These are phyloP conservation scores for Dinomys branickii DNA, from an alignment of 2,113 vertebrate genomes.

Conservation along the genomic window DNA sequence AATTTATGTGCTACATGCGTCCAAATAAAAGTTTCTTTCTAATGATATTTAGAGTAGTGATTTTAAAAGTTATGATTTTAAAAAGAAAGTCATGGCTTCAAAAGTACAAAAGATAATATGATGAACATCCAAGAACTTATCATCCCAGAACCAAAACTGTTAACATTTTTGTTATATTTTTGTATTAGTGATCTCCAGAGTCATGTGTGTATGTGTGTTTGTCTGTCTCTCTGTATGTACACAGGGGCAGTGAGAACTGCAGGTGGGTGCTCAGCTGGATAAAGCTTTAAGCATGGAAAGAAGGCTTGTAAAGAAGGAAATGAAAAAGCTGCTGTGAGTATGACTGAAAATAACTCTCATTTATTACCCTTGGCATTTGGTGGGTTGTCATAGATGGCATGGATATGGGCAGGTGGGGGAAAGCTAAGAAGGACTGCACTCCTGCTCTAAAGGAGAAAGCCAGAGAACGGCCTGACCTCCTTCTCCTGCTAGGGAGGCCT, in stretches of 20 bases:
- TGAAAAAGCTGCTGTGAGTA: conserved; percentile 91
- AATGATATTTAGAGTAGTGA: not conserved
- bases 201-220: not conserved
- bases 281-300: conserved; percentile 86
- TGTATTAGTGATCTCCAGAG: not conserved
- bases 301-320: conserved; percentile 88
- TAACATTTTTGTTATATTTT: conserved; percentile 19
- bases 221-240: not conserved
- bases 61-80: not conserved
- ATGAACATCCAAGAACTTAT: not conserved
- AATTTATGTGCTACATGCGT: not conserved
- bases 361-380: not conserved
- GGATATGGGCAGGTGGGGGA: not conserved
- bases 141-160: not conserved
- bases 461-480: not conserved
- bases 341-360: conserved; percentile 7
- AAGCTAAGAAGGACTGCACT: not conserved
- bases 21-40: not conserved
- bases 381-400: not conserved
- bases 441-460: not conserved
- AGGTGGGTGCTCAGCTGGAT: not conserved
- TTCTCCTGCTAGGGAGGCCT: not conserved
- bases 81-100: conserved; percentile 4
- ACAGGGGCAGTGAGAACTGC: conserved; percentile 1
- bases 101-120: not conserved